Base-by-base conservation (phyloP, 2,888 invertebrate genomes). In the Hydrotaea diabolus region DNA sequence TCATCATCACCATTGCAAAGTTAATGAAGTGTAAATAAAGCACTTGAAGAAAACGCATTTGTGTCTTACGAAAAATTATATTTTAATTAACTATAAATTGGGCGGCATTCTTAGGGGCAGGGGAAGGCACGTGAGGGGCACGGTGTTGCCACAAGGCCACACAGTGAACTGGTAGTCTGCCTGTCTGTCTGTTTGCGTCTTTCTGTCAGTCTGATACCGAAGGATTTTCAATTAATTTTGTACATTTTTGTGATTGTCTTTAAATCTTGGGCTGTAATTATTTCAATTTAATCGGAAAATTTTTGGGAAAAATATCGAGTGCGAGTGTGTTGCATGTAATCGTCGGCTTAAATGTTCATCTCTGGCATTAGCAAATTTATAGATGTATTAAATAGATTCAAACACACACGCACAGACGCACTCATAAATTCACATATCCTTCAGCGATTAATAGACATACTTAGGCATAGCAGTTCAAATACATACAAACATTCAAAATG, bases 21-120 rank as follows among this genome's bases (percentile, higher is more conserved):
- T 53, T 77, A 77, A 77, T 64, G 76, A 76, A 77, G 72, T 72
- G 77, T 23, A 76, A 76, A 72, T 64, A 26, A 19, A 71, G 39
- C 19, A 55, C 49, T 81, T 69, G 46, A 59, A 59, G 66, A 43
- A 55, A 43, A 31, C 39, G 19, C 66, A 49, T 19, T 43, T 62
- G 43, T 39, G 69, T 43, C 21, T 43, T 62, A 26, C n/a, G 31
- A 59, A 74, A 46, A 21, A 59, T 74, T 43, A 73, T 72, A 49
- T 72, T 78, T 72, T 49, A 71, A 78, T 78, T 46, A 72, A 72
- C 77, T 59, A 43, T 62, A 8, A 19, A n/a, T 4, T 31, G 7
- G n/a, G 13, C 39, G 8, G 7, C 39, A 39, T 39, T 13, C 36
- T 36, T n/a, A n/a, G n/a, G n/a, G n/a, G n/a, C n/a, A n/a, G n/a